Evolutionary conservation across 2,797 vertebrate genomes (phyloP).

Genomic region (Chaenodraco wilsoni): DNA sequence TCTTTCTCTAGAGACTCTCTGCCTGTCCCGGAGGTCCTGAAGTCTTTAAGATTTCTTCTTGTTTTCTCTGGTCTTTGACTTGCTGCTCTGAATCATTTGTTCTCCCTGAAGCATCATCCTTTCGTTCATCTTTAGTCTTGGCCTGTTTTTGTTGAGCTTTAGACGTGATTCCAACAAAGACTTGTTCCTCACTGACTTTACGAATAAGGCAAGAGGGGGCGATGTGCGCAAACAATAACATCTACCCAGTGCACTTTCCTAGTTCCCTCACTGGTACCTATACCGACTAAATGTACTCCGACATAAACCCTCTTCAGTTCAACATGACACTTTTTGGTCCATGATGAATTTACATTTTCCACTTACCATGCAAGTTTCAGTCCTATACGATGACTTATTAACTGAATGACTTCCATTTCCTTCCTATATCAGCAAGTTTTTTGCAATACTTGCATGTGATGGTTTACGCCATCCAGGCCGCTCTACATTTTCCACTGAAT

Average conservation of each 20-base stretch:
- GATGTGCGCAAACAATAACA: too few relatives aligned
- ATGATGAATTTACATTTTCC: slow-evolving; percentile 61
- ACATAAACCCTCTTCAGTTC: slow-evolving; percentile 5
- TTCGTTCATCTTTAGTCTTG: too few relatives aligned
- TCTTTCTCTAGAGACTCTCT: too few relatives aligned
- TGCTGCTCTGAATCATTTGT: too few relatives aligned
- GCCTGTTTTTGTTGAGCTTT: too few relatives aligned
- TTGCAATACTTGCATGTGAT: slow-evolving; percentile 49
- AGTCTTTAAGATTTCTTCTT: too few relatives aligned
- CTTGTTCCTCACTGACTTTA: too few relatives aligned
- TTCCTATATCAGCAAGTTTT: slow-evolving; percentile 61
- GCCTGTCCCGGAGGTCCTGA: too few relatives aligned
- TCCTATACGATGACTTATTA: slow-evolving; percentile 66
- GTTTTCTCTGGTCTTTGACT: too few relatives aligned
- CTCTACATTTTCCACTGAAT: slow-evolving; percentile 10
- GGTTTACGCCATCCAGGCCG: neutral
- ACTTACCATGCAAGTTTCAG: slow-evolving; percentile 52
- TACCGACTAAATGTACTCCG: neutral
- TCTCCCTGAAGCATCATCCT: too few relatives aligned
- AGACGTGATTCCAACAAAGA: too few relatives aligned
- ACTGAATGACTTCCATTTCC: slow-evolving; percentile 32
- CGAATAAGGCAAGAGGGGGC: too few relatives aligned
- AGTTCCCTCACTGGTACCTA: slow-evolving; percentile 1
- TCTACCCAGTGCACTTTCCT: neutral
- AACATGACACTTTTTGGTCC: slow-evolving; percentile 1